Evolutionary conservation across 2,888 invertebrate genomes (phyloP), one percentile per base, ranked within the genome.

Genomic region (Heliconius ismenius): DNA sequence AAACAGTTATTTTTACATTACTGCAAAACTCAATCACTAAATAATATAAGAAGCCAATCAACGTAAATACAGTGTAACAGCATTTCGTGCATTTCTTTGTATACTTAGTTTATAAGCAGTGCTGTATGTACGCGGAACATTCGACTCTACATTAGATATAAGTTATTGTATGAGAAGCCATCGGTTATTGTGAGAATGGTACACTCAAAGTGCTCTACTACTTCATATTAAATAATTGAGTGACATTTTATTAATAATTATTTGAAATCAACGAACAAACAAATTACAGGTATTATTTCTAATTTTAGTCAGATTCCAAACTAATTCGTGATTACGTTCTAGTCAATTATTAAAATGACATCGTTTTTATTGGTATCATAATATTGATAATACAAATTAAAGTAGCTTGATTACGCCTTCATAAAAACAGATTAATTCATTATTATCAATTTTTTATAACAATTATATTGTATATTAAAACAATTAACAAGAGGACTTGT

Each of bases 81-180:
- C 93, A 90, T 84, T 88, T 83, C 93, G 93, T 94, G 93, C 93
- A 91, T 83, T 84, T 82, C 83, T 87, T 87, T 89, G 87, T 89
- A 88, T 24, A 28, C 28, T 28, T 28, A 87, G 89, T 88, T 89
- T 89, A 88, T 86, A 93, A 92, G 93, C 93, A 91, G 93, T 93
- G 93, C 93, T 90, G 83, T 90, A 88, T 89, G 86, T 89, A 91
- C 87, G 88, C 89, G 70, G 58, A 36, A 75, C 73, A 86, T 84
- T 78, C 73, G 60, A 69, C 43, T 62, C 43, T 60, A 75, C 65
- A 26, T 75, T 67, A 74, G 60, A 84, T 86, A 82, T 83, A 82
- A 86, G 85, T 76, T 80, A 86, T 76, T 73, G 49, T 79, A 72
- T 79, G 77, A 78, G 26, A 78, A 74, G 80, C 76, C 73, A 80